Conservation (phyloP, 2,888 invertebrate genomes). For the Campopleginae sp. region DNA sequence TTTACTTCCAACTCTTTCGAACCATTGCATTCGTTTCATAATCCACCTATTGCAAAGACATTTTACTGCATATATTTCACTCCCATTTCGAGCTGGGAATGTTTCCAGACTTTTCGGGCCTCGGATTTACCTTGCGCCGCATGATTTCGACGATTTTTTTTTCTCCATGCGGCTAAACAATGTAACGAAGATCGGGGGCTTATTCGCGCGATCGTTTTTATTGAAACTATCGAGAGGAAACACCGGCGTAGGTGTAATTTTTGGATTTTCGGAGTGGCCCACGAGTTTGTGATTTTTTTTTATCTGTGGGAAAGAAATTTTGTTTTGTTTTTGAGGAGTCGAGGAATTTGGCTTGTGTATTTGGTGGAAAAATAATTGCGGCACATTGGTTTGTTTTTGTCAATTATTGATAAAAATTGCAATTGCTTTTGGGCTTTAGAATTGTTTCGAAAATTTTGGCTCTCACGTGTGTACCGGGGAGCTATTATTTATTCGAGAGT, state of each 20-base stretch:
- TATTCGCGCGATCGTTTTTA: neutral
- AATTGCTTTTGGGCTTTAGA: constrained; percentile 24
- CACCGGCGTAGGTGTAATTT: too few species aligned
- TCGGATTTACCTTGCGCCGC: neutral
- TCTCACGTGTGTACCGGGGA: constrained; percentile 35
- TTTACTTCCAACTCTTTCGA: constrained; percentile 46
- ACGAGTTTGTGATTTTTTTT: too few species aligned
- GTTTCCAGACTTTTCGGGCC: constrained; percentile 1
- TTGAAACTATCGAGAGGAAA: too few species aligned
- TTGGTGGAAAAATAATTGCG: too few species aligned
- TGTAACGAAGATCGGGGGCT: neutral
- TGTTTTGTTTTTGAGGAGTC: too few species aligned
- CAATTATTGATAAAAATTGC: constrained; percentile 47
- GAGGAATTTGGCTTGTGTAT: too few species aligned
- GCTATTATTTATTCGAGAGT: constrained; percentile 67
- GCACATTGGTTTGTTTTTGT: neutral
- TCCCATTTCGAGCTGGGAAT: neutral
- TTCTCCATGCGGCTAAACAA: neutral
- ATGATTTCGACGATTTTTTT: neutral
- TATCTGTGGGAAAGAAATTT: too few species aligned
- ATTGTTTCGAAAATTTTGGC: constrained; percentile 42
- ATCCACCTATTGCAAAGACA: constrained; percentile 20
- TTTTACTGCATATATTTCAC: constrained; percentile 9
- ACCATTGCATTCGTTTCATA: constrained; percentile 56
- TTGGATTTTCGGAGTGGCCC: too few species aligned